A percentile compares a stretch with the other conserved stretches of the same genome.
Evolutionary conservation across 2,113 vertebrate species (phyloP).

Genomic region (Oceanites oceanicus): DNA sequence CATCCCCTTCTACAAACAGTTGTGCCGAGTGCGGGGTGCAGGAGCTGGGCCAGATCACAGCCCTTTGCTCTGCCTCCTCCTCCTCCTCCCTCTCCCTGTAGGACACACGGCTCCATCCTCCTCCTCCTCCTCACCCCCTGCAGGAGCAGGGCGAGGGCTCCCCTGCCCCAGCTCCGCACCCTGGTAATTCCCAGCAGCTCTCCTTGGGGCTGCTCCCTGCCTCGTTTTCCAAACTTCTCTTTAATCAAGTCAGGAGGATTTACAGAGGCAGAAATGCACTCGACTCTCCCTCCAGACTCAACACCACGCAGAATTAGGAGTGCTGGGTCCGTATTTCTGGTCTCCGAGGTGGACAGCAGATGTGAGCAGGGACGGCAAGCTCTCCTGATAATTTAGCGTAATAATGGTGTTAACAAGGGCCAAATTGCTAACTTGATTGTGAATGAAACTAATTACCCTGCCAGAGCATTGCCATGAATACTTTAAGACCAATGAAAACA

Average conservation of each 20-base stretch:
- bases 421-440: not conserved
- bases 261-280: not conserved
- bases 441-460: constrained; percentile 11
- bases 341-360: not conserved
- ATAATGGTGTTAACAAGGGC: constrained; percentile 4
- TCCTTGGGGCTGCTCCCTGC: not conserved
- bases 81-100: not conserved
- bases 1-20: not conserved
- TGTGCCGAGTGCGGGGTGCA: not conserved
- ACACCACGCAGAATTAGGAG: not conserved
- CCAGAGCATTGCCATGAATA: not conserved
- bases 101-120: not conserved
- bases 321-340: not conserved
- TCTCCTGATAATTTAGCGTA: not conserved
- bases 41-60: not conserved
- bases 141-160: accelerated
- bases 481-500: not conserved
- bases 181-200: not conserved
- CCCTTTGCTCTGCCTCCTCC: not conserved
- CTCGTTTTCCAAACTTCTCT: not conserved
- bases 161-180: not conserved
- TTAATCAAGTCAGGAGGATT: not conserved
- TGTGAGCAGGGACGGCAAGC: not conserved
- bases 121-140: not conserved
- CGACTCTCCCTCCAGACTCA: not conserved